Evolutionary conservation across 2,797 vertebrate species (phyloP).

Genomic region (Tolypeutes matacus): DNA sequence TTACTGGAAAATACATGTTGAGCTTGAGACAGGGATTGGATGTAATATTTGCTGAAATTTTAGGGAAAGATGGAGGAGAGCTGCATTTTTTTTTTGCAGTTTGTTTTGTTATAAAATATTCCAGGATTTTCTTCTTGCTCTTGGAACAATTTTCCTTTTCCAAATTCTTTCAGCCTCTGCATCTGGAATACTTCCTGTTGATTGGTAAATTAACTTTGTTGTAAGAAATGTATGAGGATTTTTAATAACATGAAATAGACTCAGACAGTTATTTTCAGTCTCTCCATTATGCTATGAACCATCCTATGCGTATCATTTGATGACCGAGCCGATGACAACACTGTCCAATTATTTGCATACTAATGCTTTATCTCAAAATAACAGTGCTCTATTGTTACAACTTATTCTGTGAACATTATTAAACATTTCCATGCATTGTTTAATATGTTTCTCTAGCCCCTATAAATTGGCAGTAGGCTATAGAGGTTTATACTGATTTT

Average conservation of each 20-base stretch:
- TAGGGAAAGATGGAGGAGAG: background rate
- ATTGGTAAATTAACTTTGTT: background rate
- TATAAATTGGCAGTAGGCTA: background rate
- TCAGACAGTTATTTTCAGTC: background rate
- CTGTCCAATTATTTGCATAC: background rate
- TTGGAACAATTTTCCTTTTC: background rate
- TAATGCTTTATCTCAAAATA: background rate
- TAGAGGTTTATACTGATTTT: background rate
- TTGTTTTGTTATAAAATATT: background rate
- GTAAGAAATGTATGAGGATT: background rate
- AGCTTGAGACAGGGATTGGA: background rate
- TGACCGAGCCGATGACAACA: background rate
- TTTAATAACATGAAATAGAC: background rate
- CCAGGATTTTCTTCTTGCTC: background rate
- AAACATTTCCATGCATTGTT: background rate
- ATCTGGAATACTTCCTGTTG: background rate
- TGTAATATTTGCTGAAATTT: background rate
- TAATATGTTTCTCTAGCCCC: background rate
- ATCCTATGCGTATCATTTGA: background rate
- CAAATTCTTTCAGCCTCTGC: background rate
- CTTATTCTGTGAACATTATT: background rate
- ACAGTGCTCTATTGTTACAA: background rate
- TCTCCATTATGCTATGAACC: background rate
- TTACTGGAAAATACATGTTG: background rate
- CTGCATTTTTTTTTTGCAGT: background rate